Base-by-base conservation (phyloP, 2,113 vertebrate genomes). In the Myotis davidii region DNA sequence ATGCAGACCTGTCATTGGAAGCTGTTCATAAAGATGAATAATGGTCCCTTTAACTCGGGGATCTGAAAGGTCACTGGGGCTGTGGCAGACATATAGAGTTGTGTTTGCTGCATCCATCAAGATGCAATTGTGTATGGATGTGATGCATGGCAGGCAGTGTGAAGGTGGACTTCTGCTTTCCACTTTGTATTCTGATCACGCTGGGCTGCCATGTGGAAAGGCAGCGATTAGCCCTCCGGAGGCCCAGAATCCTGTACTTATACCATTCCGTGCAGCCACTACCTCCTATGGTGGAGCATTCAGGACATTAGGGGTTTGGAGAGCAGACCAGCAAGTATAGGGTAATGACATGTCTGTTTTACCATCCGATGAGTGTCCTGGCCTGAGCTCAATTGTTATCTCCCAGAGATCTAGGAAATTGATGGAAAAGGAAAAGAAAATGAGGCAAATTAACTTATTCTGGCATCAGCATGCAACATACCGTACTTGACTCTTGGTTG, bases 21-120 rank as follows among this genome's bases (percentile, higher is more conserved):
- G 79, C 52, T 89, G 50, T 95, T 72, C 34, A 6, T 96, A 93
- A 96, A 97, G 95, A 85, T 17, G 3, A 97, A 37, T 90, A 93
- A 91, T 61, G 37, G 17, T 97, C 42, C 56, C 97, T 97, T 95
- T 98, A 96, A 94, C 96, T 94, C 76, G 48, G 73, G 85, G 59
- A 92, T 5, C 4, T 39, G 85, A 96, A 98, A 98, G 87, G 45
- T 98, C 94, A 95, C 83, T 50, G 1, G 10, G 94, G 76, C 42
- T 0, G 11, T 78, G 86, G 91, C 93, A 70, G 88, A 90, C 85
- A 61, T 90, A 84, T 73, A 84, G 97, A 97, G 56, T 81, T 88
- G 93, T 56, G 77, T 96, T 96, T 90, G 72, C 95, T 64, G 79
- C 87, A 92, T 92, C 34, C 93, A 96, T 42, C 82, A 95, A 45